A percentile compares a stretch with the other conserved stretches of the same genome.
Conservation (phyloP, 2,797 vertebrate species). For the Coreius guichenoti region DNA sequence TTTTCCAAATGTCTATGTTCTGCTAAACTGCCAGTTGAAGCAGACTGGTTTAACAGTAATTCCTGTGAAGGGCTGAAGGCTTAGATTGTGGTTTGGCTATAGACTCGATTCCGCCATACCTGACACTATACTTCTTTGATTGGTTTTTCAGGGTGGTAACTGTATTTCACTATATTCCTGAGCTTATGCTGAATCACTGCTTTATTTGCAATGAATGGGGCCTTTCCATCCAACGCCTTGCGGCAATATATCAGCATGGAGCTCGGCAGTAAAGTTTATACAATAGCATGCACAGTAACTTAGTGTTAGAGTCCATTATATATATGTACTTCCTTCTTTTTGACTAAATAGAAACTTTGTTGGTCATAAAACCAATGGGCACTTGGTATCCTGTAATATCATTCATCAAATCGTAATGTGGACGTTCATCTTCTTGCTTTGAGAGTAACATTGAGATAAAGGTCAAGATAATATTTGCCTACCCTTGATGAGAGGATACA, state of each 20-base stretch:
- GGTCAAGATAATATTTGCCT: slow-evolving; percentile 68
- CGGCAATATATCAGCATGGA: slow-evolving; percentile 40
- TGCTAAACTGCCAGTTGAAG: slow-evolving; percentile 23
- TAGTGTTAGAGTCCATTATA: slow-evolving; percentile 9
- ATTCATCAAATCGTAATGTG: slow-evolving; percentile 3
- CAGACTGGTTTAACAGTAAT: slow-evolving; percentile 42
- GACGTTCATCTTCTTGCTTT: slow-evolving; percentile 12
- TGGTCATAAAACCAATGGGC: not conserved
- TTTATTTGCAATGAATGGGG: slow-evolving; percentile 54
- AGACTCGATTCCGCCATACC: slow-evolving; percentile 41
- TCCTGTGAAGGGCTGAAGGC: slow-evolving; percentile 36
- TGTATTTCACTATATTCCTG: slow-evolving; percentile 41
- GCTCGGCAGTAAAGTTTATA: slow-evolving; percentile 39
- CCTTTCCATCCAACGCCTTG: slow-evolving; percentile 24
- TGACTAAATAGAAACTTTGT: slow-evolving; percentile 9
- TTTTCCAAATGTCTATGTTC: slow-evolving; percentile 31
- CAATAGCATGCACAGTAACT: slow-evolving; percentile 40
- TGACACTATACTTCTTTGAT: slow-evolving; percentile 55
- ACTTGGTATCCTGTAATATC: not conserved
- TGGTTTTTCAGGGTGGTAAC: slow-evolving; percentile 34
- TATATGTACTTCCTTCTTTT: not conserved
- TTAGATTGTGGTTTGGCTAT: slow-evolving; percentile 56
- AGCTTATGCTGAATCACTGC: slow-evolving; percentile 51
- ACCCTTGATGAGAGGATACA: slow-evolving; percentile 68
- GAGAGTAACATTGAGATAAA: slow-evolving; percentile 41